These are phyloP conservation scores for Thaumatotibia leucotreta DNA, from an alignment of 1,140 invertebrate genomes.

Conservation along the genomic window DNA sequence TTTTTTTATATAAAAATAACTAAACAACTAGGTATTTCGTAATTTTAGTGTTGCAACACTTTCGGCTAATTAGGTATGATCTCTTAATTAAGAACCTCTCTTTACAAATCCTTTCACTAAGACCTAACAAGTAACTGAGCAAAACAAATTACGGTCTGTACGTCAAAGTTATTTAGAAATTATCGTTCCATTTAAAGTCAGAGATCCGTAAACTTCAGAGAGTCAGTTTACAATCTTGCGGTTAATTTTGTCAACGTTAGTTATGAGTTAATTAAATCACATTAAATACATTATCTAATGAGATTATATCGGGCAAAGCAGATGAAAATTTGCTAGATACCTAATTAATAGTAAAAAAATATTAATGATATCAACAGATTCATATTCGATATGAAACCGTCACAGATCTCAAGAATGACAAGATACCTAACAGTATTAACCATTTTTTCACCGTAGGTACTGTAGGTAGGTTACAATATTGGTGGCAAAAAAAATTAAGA, in stretches of 20 bases:
- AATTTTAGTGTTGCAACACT: background rate
- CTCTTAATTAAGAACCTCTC: background rate
- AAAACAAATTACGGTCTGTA: slow-evolving; percentile 5
- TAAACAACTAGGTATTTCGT: background rate
- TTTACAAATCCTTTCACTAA: background rate
- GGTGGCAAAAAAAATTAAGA: too few relatives aligned
- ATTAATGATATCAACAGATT: too few relatives aligned
- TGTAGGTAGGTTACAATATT: too few relatives aligned
- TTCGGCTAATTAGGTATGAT: background rate
- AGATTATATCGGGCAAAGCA: background rate
- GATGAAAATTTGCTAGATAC: background rate
- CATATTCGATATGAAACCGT: too few relatives aligned
- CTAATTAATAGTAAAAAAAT: too few relatives aligned
- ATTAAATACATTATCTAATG: background rate
- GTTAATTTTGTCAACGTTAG: background rate
- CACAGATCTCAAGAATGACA: too few relatives aligned
- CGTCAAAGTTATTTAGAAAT: background rate
- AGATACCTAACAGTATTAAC: too few relatives aligned
- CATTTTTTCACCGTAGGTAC: too few relatives aligned
- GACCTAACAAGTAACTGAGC: background rate
- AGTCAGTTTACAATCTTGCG: background rate
- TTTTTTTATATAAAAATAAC: background rate
- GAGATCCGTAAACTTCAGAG: background rate
- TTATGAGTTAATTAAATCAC: background rate
- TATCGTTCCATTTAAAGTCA: background rate